Evolutionary conservation across 2,797 vertebrate species (phyloP).

Genomic region (Natrix natrix): DNA sequence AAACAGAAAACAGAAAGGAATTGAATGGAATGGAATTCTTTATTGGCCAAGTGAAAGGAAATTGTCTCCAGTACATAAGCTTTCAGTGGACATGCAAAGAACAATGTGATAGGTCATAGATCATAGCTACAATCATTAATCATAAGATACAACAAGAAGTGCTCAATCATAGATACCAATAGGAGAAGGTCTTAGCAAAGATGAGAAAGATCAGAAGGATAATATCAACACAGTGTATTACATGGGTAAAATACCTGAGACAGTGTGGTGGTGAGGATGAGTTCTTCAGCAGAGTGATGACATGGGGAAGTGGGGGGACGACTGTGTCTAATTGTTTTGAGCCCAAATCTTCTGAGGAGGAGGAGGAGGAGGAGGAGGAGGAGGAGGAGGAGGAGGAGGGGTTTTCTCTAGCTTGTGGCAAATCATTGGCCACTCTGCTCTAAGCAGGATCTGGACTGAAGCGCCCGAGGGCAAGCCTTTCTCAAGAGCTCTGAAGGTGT

Average conservation of each 20-base stretch:
- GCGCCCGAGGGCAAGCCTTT: background rate
- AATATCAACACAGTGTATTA: background rate
- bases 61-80: background rate
- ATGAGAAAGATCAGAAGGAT: background rate
- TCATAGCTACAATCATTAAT: background rate
- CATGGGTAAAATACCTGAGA: background rate
- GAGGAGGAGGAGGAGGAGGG: background rate
- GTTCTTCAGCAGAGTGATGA: background rate
- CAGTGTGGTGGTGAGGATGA: background rate
- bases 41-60: background rate
- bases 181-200: background rate
- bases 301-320: accelerated
- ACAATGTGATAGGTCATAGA: background rate
- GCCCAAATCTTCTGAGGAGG: background rate
- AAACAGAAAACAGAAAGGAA: no score
- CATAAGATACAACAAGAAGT: background rate
- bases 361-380: no score
- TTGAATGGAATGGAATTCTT: no score
- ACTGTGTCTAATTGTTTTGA: no score
- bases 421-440: background rate
- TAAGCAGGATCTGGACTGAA: background rate
- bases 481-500: background rate
- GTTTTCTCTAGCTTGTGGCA: background rate
- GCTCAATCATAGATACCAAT: background rate
- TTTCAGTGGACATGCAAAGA: background rate